Conservation (phyloP, 2,113 vertebrate species). For the Psophia crepitans region DNA sequence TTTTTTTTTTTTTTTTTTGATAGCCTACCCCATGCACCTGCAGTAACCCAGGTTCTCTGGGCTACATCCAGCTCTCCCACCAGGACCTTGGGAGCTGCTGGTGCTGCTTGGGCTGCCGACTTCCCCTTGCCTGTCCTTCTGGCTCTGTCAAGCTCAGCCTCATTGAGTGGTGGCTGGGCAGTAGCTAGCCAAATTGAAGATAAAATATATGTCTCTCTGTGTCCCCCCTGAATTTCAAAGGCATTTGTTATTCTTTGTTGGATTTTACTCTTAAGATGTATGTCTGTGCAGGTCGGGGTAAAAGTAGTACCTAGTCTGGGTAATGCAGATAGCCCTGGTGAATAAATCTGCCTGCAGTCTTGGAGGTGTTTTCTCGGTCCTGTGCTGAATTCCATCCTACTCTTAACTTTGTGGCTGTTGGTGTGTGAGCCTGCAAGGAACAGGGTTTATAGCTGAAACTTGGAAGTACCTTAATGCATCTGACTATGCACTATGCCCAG, state of each 20-base stretch:
- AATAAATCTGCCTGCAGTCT: neutral
- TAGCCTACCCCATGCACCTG: neutral
- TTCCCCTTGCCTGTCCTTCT: neutral
- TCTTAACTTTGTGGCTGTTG: neutral
- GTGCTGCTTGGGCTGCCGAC: neutral
- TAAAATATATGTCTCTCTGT: accelerated
- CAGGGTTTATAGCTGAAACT: neutral
- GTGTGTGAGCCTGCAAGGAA: neutral
- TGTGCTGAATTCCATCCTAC: neutral
- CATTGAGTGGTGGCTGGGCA: neutral
- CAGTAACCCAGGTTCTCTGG: neutral
- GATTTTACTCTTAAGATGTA: neutral
- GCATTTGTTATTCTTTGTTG: neutral
- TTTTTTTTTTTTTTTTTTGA: neutral
- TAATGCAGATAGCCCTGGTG: neutral
- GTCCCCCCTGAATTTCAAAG: neutral
- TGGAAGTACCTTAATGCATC: neutral
- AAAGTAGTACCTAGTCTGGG: neutral
- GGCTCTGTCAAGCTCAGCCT: neutral
- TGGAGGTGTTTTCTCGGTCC: neutral
- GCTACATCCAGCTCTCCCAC: neutral
- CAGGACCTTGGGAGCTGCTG: neutral
- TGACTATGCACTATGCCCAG: neutral
- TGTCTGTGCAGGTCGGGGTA: neutral
- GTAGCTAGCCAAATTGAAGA: neutral